Conservation (phyloP, 35 echinoderm and acorn worm species). For the Strongylocentrotus purpuratus region DNA sequence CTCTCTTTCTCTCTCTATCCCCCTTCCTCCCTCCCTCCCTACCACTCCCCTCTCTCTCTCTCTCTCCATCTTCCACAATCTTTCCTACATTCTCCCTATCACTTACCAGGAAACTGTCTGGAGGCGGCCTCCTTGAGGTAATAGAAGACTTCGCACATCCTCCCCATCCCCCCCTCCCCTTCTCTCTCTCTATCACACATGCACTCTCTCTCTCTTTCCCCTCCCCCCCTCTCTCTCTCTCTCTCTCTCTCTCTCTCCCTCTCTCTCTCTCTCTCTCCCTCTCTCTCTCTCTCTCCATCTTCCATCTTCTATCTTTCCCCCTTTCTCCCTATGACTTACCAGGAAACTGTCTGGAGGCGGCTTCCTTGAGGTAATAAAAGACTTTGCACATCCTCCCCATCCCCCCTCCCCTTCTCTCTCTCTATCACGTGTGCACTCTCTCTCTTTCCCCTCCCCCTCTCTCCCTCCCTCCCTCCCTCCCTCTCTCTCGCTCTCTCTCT, state of each 20-base stretch:
- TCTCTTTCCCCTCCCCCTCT: not conserved
- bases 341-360: constrained; percentile 83
- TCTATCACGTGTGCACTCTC: not conserved
- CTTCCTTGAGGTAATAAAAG: constrained; percentile 79
- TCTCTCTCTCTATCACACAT: too few relatives aligned
- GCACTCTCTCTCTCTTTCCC: too few relatives aligned
- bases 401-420: not conserved
- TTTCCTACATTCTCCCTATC: not conserved
- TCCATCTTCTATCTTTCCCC: not conserved
- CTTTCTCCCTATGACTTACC: constrained; percentile 52
- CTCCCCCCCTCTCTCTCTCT: not conserved
- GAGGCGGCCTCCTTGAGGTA: constrained; percentile 75
- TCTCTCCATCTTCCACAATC: not conserved
- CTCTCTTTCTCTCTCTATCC: too few relatives aligned
- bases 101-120: constrained; percentile 89
- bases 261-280: not conserved
- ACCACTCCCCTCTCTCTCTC: not conserved
- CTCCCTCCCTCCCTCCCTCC: not conserved
- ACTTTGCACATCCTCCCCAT: constrained; percentile 74
- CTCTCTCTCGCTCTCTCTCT: not conserved
- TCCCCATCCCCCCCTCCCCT: not conserved
- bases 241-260: not conserved
- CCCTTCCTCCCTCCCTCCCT: not conserved
- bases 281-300: too few relatives aligned
- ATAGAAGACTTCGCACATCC: constrained; percentile 89